Conservation (phyloP, 2,113 vertebrate species). For the Polypterus bichir region DNA sequence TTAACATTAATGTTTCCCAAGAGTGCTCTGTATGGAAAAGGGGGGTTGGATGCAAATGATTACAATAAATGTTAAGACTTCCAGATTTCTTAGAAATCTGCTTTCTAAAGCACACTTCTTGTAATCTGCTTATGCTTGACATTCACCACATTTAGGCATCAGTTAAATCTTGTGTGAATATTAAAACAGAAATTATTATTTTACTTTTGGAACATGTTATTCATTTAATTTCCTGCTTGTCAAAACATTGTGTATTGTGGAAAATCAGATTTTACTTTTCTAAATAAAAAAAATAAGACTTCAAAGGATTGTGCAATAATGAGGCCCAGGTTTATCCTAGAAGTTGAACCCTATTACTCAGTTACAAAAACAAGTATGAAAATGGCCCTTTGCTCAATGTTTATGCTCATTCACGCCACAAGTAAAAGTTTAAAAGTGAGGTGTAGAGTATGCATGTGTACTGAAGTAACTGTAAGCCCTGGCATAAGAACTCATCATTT, state of each 20-base stretch:
- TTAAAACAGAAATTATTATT: constrained; percentile 10
- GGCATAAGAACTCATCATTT: constrained; percentile 6
- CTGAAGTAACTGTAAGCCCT: background rate
- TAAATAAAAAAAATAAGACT: constrained; percentile 26
- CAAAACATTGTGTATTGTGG: constrained; percentile 21
- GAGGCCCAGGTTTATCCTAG: constrained; percentile 36
- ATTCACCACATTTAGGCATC: background rate
- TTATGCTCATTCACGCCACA: background rate
- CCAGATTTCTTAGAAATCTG: too few species aligned
- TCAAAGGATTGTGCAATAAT: constrained; percentile 28
- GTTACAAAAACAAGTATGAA: too few species aligned
- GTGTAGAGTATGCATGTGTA: background rate
- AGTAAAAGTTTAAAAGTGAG: background rate
- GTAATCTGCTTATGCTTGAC: too few species aligned
- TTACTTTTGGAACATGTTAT: constrained; percentile 22
- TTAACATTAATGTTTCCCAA: constrained; percentile 3
- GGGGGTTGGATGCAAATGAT: background rate
- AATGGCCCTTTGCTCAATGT: too few species aligned
- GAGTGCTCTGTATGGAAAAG: background rate
- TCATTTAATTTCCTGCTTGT: constrained; percentile 19
- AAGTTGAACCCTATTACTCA: constrained; percentile 16
- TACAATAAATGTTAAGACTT: too few species aligned
- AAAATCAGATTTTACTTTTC: constrained; percentile 29
- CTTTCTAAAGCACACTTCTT: too few species aligned
- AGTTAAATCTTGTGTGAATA: background rate